Conservation (phyloP, 2,113 vertebrate species). For the Gymnarchus niloticus region DNA sequence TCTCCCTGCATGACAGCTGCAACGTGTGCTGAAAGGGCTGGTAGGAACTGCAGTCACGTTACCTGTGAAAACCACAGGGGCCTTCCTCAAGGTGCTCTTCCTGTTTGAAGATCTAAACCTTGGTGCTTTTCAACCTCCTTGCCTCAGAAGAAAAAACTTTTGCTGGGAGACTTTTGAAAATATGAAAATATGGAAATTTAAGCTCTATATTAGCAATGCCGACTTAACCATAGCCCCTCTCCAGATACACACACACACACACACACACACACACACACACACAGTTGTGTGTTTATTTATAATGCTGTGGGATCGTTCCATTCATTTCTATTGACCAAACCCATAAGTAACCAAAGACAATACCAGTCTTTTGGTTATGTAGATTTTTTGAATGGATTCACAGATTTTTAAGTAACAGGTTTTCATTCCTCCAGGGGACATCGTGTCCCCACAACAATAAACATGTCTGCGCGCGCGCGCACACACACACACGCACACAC, state of each 20-base stretch:
- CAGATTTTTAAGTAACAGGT: too few relatives aligned
- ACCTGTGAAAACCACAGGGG: neutral
- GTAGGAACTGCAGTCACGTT: neutral
- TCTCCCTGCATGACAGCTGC: neutral
- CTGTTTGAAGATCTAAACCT: neutral
- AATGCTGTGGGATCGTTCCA: too few relatives aligned
- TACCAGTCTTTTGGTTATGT: too few relatives aligned
- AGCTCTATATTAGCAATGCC: neutral
- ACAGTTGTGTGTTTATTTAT: too few relatives aligned
- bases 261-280: neutral
- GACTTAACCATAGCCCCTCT: too few relatives aligned
- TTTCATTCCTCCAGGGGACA: too few relatives aligned
- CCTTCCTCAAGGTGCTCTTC: neutral
- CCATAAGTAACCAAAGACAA: too few relatives aligned
- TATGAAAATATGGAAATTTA: neutral
- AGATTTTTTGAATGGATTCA: too few relatives aligned
- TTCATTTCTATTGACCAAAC: too few relatives aligned
- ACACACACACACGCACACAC: neutral
- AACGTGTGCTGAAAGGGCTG: neutral
- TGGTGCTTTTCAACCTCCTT: neutral
- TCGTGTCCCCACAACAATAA: too few relatives aligned
- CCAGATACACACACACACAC: neutral
- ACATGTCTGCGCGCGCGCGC: too few relatives aligned
- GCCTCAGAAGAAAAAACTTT: neutral
- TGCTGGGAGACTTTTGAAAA: too few relatives aligned